These are phyloP conservation scores for Anorthoa munda DNA, from an alignment of 2,888 invertebrate genomes.

Conservation along the genomic window DNA sequence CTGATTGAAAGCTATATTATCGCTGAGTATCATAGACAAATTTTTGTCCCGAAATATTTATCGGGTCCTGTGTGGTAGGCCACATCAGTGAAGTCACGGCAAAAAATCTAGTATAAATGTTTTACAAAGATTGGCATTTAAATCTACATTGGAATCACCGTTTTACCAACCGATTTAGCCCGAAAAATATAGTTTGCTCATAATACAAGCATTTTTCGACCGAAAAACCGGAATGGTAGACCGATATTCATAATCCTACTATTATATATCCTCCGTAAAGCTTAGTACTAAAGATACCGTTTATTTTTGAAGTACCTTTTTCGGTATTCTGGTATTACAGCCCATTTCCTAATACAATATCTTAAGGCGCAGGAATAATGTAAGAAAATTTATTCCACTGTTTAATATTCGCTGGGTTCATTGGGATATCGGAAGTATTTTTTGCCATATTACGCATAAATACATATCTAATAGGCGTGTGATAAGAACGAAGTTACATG, in stretches of 20 bases:
- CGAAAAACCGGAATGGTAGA: slow-evolving; percentile 21
- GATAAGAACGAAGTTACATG: slow-evolving; percentile 43
- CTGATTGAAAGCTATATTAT: too few relatives aligned
- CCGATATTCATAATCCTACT: slow-evolving; percentile 46
- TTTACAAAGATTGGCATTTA: background rate
- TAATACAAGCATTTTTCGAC: slow-evolving; percentile 25
- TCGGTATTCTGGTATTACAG: slow-evolving; percentile 36
- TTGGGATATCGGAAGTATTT: slow-evolving; percentile 64
- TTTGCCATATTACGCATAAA: slow-evolving; percentile 65
- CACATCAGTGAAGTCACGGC: too few relatives aligned
- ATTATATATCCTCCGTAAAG: slow-evolving; percentile 39
- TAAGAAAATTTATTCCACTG: slow-evolving; percentile 66
- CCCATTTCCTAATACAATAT: slow-evolving; percentile 44
- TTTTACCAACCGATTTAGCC: slow-evolving; percentile 11
- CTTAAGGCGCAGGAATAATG: slow-evolving; percentile 58
- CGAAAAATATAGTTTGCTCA: slow-evolving; percentile 26
- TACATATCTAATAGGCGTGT: slow-evolving; percentile 55
- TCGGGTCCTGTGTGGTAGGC: too few relatives aligned
- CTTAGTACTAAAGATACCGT: slow-evolving; percentile 29
- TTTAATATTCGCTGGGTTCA: slow-evolving; percentile 66
- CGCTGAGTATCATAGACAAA: too few relatives aligned
- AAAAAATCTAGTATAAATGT: background rate
- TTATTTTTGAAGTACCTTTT: slow-evolving; percentile 40
- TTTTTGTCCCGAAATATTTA: too few relatives aligned
- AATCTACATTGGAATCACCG: slow-evolving; percentile 31